Base-by-base conservation (phyloP, 2,888 invertebrate species). In the Hermodice carunculata region DNA sequence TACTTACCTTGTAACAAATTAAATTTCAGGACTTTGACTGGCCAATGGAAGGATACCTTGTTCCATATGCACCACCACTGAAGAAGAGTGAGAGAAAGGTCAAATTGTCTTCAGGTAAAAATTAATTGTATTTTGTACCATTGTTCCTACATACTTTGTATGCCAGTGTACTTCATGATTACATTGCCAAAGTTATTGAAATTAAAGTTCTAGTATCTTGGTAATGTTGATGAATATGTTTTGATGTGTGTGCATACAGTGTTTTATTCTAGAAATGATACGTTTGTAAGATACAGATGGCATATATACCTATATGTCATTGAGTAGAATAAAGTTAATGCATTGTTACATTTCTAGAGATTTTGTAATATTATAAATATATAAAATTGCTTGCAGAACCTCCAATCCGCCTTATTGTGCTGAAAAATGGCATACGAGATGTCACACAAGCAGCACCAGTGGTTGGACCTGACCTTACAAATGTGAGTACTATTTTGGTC, bases 41-140 rank as follows among this genome's bases (percentile, higher is more conserved):
- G 86, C 86, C 86, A 14, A 83, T 86, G 81, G 85, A 85, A 69
- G 85, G 85, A 2, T 85, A 73, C 66, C 60, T 86, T 19, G 63
- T 85, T 31, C 81, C 85, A 1, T 77, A 79, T 74, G 85, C 83
- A 29, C 86, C 86, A 11, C 81, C 82, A 32, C 69, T 84, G 22
- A 31, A 67, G 53, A 43, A 58, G 44, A 14, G n/a, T 14, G 43
- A 59, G 26, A 42, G 52, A 43, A 56, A 24, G n/a, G 34, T 19
- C 46, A 31, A 22, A 17, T 51, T 17, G 6, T 6, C n/a, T n/a
- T n/a, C n/a, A n/a, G n/a, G n/a, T n/a, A n/a, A n/a, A n/a, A n/a
- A n/a, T n/a, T n/a, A n/a, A n/a, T n/a, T n/a, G n/a, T n/a, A n/a
- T n/a, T n/a, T n/a, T n/a, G n/a, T n/a, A n/a, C n/a, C n/a, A n/a